A percentile compares a stretch with the other conserved stretches of the same genome.
Evolutionary conservation across 2,888 invertebrate species (phyloP).

Genomic region (Heliconius ethilla): DNA sequence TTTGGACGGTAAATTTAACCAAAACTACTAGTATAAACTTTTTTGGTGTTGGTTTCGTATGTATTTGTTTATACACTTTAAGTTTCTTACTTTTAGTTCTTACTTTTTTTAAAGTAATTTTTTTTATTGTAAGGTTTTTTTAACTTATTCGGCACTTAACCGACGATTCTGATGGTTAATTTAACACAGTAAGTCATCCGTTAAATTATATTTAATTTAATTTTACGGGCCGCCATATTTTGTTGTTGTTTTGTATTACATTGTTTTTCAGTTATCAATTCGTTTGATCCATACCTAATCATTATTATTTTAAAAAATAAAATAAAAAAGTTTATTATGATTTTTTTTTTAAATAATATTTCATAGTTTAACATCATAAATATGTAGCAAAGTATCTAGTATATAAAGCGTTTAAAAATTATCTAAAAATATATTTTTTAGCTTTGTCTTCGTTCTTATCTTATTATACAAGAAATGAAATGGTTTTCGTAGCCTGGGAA

Average conservation of each 20-base stretch:
- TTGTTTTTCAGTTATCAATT: neutral
- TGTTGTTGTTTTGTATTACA: neutral
- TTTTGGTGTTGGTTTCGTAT: neutral
- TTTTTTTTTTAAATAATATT: no score
- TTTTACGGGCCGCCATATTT: neutral
- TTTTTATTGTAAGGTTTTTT: neutral
- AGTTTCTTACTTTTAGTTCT: no score
- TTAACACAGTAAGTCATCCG: neutral
- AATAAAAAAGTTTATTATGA: no score
- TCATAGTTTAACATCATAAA: no score
- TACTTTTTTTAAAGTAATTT: neutral
- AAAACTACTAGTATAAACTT: neutral
- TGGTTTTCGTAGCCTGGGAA: neutral
- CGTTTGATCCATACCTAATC: neutral
- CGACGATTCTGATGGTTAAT: neutral
- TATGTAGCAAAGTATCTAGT: no score
- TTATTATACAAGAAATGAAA: neutral
- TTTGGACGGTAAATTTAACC: neutral
- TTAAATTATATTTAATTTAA: slow-evolving; percentile 4
- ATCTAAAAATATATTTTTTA: neutral
- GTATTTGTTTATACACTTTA: no score
- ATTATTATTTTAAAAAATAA: no score
- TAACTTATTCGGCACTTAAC: neutral
- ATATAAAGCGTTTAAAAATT: no score
- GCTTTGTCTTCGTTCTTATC: neutral